Evolutionary conservation across 2,888 invertebrate species (phyloP).

Genomic region (Lapara coniferarum): DNA sequence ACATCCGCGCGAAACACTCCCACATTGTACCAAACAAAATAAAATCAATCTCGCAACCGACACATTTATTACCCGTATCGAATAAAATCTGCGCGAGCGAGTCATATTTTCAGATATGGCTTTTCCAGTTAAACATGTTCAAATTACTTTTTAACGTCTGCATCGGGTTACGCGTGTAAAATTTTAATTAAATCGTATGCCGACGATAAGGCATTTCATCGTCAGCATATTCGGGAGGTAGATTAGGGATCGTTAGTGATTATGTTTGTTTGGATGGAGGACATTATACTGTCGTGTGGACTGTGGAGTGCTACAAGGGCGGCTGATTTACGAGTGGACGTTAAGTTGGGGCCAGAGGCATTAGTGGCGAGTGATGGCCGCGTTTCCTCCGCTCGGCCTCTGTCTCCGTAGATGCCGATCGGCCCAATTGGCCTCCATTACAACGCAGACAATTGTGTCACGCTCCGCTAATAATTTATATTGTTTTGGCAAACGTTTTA

Average conservation of each 20-base stretch:
- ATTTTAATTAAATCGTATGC: slow-evolving; percentile 61
- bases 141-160: slow-evolving; percentile 58
- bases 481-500: background rate
- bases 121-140: slow-evolving; percentile 42
- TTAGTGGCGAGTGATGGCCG: slow-evolving; percentile 52
- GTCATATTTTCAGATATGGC: slow-evolving; percentile 40
- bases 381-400: slow-evolving; percentile 5
- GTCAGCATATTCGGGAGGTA: slow-evolving; percentile 43
- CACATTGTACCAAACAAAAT: slow-evolving; percentile 39
- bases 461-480: background rate
- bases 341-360: slow-evolving; percentile 58
- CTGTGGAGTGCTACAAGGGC: slow-evolving; percentile 50
- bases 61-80: slow-evolving; percentile 31
- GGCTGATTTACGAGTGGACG: slow-evolving; percentile 61
- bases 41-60: slow-evolving; percentile 34
- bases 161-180: slow-evolving; percentile 53
- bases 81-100: slow-evolving; percentile 22
- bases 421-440: slow-evolving; percentile 17
- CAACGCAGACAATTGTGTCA: slow-evolving; percentile 10
- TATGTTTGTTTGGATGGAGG: slow-evolving; percentile 50
- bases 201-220: slow-evolving; percentile 45
- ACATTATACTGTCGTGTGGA: slow-evolving; percentile 55
- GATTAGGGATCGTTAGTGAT: slow-evolving; percentile 49
- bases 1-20: slow-evolving; percentile 33
- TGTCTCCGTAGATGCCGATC: background rate